phyloP scores from a whole-genome alignment of 2,797 vertebrate species.

The Platalea minor region DNA sequence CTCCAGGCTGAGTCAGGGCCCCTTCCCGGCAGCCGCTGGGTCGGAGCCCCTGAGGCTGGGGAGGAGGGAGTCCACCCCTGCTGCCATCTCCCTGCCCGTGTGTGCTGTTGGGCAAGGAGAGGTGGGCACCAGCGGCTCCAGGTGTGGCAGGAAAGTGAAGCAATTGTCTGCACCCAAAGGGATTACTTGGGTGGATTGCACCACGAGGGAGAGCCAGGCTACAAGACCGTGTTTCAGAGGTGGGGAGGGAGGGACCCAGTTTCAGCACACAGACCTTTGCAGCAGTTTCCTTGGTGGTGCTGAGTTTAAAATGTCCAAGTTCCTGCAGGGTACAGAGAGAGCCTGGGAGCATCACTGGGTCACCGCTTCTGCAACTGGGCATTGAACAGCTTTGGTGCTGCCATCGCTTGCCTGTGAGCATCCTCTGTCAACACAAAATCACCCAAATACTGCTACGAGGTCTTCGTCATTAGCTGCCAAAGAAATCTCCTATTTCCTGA shows the following conservation, averaged over 20 bases:
- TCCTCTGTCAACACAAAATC: not conserved
- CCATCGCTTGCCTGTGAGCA: not conserved
- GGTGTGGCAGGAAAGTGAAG: not conserved
- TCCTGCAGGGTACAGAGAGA: not conserved
- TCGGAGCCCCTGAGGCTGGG: not conserved
- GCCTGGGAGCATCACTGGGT: not conserved
- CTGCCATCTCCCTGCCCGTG: not conserved
- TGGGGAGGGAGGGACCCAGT: not conserved
- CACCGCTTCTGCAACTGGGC: not conserved
- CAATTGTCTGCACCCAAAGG: not conserved
- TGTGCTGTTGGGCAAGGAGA: not conserved
- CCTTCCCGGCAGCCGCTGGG: not conserved
- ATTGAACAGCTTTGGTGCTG: not conserved
- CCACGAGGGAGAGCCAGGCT: not conserved
- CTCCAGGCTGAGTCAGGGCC: not conserved
- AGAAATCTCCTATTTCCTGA: not conserved
- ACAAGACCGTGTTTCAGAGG: not conserved
- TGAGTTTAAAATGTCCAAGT: not conserved
- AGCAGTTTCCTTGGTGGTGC: not conserved
- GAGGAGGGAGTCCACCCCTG: not conserved
- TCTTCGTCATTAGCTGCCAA: not conserved
- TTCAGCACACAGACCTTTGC: not conserved
- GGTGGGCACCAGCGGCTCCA: not conserved
- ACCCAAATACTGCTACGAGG: not conserved
- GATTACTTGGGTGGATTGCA: not conserved